Percentiles rank a stretch among this genome's conserved stretches.
These are phyloP conservation scores for Machimus atricapillus DNA, from an alignment of 2,888 invertebrate genomes.

Conservation along the genomic window DNA sequence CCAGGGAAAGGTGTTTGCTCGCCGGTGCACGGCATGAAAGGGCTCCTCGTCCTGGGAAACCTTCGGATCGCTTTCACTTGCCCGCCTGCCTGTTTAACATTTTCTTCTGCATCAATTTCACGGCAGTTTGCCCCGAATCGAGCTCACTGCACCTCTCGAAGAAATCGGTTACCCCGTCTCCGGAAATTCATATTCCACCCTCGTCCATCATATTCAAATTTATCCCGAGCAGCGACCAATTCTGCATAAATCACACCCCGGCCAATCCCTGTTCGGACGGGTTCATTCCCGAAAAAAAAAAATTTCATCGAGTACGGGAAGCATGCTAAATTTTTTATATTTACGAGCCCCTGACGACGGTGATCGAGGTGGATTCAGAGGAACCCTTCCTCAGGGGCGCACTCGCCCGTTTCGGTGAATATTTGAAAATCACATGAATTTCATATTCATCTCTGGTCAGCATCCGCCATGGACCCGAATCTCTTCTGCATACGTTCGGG, in stretches of 20 bases:
- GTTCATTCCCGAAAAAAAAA: not conserved
- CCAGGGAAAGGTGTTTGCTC: constrained; percentile 16
- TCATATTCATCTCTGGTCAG: constrained; percentile 46
- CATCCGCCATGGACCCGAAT: constrained; percentile 29
- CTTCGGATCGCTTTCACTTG: not conserved
- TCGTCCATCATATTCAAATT: constrained; percentile 50
- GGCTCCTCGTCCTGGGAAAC: not conserved
- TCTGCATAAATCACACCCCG: constrained; percentile 19
- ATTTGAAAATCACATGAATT: constrained; percentile 47
- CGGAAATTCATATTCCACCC: constrained; percentile 50
- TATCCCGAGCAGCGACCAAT: constrained; percentile 45
- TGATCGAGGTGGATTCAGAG: not conserved
- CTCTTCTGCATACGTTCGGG: constrained; percentile 11
- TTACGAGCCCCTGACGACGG: not conserved
- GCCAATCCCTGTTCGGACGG: not conserved
- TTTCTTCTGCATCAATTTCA: constrained; percentile 29
- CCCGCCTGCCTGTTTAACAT: not conserved
- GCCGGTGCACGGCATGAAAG: constrained; percentile 2
- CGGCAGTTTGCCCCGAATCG: not conserved
- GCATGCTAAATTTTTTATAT: constrained; percentile 30
- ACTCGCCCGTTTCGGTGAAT: constrained; percentile 42
- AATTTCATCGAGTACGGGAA: not conserved
- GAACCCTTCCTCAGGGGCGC: not conserved
- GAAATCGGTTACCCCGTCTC: not conserved
- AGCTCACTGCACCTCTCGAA: not conserved